Percentiles rank a stretch among this genome's conserved stretches.
Conservation (phyloP, 2,113 vertebrate species). For the Cinclus mexicanus region DNA sequence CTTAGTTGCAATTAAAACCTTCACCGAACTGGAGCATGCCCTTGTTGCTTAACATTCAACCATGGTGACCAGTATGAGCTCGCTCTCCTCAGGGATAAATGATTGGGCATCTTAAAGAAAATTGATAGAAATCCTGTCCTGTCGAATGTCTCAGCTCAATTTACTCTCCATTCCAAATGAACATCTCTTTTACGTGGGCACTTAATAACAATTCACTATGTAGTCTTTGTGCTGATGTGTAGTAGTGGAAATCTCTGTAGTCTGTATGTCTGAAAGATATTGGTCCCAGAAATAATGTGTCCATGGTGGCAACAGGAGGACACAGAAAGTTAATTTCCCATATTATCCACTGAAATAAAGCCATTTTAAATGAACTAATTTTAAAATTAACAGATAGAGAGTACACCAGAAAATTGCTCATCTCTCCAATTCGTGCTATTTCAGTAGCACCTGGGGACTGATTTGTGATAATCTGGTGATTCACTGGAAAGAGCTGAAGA, state of each 20-base stretch:
- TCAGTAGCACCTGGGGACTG: not conserved
- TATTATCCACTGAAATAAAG: not conserved
- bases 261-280: not conserved
- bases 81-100: not conserved
- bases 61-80: not conserved
- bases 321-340: not conserved
- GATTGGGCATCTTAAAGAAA: not conserved
- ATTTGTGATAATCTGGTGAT: slow-evolving; percentile 17
- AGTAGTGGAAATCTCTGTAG: not conserved
- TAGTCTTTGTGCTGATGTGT: not conserved
- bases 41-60: not conserved
- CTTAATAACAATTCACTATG: not conserved
- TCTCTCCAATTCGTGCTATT: not conserved
- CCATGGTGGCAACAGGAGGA: not conserved
- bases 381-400: not conserved
- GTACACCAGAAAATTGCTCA: not conserved
- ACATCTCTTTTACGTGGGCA: not conserved
- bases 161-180: not conserved
- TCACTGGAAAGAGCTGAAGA: slow-evolving; percentile 17
- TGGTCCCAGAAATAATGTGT: not conserved
- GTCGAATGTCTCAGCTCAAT: not conserved
- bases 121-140: not conserved
- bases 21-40: not conserved
- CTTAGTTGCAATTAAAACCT: not conserved
- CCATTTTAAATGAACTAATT: not conserved